Conservation (phyloP, 1,140 invertebrate species). For the Notospermus geniculatus region DNA sequence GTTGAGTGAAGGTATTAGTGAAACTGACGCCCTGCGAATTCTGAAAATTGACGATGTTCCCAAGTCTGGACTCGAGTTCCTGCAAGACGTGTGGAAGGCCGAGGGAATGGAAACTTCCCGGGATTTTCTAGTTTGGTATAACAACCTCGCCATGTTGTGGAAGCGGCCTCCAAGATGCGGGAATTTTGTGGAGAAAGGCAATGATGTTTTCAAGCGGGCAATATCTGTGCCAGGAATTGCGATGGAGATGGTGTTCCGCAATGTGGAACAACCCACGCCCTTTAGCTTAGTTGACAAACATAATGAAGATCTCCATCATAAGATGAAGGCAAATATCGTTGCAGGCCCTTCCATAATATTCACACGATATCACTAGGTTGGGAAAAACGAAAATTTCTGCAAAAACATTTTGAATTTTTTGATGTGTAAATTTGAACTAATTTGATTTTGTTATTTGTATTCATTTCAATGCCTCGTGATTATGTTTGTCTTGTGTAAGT, state of each 20-base stretch:
- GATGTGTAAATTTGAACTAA: too few species aligned
- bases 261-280: not conserved
- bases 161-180: slow-evolving; percentile 12
- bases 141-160: slow-evolving; percentile 17
- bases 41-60: too few species aligned
- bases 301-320: slow-evolving; percentile 21
- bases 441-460: slow-evolving; percentile 22
- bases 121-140: slow-evolving; percentile 18
- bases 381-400: slow-evolving; percentile 15
- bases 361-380: slow-evolving; percentile 23
- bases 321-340: slow-evolving; percentile 16
- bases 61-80: too few species aligned
- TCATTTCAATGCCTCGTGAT: slow-evolving; percentile 25
- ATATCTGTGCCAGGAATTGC: slow-evolving; percentile 18
- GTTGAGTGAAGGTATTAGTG: too few species aligned
- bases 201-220: slow-evolving; percentile 21
- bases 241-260: not conserved
- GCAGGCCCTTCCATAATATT: slow-evolving; percentile 29
- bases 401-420: too few species aligned
- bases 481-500: too few species aligned
- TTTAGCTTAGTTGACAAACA: slow-evolving; percentile 21
- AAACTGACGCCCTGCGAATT: too few species aligned
- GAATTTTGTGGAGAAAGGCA: slow-evolving; percentile 15
- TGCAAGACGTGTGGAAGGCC: not conserved
- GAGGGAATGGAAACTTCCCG: not conserved